Base-by-base conservation (phyloP, 1,140 invertebrate genomes). In the Sycophaga agraensis region DNA sequence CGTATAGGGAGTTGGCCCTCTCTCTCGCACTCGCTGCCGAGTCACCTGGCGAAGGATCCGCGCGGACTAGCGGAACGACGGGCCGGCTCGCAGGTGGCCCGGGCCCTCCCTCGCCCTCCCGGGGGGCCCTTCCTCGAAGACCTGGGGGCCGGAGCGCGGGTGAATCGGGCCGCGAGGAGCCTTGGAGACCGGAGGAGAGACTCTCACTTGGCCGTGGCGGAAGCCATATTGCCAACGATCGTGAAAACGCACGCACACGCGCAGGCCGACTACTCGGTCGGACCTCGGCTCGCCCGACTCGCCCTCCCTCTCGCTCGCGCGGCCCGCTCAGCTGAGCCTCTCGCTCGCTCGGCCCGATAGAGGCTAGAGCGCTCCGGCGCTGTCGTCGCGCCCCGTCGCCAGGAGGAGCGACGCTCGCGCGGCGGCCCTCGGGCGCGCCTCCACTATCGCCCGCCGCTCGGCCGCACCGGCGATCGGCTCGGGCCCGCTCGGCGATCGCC, bases 161-260 rank as follows among this genome's bases (percentile, higher is more conserved):
- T n/a, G n/a, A n/a, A n/a, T n/a, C n/a, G n/a, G n/a, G n/a, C n/a
- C n/a, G n/a, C n/a, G n/a, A n/a, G n/a, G n/a, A n/a, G n/a, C n/a
- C n/a, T n/a, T n/a, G n/a, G n/a, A n/a, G n/a, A n/a, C n/a, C n/a
- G n/a, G n/a, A n/a, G n/a, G n/a, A n/a, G n/a, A n/a, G 72, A 78
- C 71, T 78, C 71, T 80, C 74, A 74, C 75, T 78, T 70, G 53
- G 68, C 72, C 60, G 66, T 78, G 70, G 74, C 74, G 76, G 78
- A 79, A 80, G 78, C 78, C 78, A 79, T 80, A 78, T 79, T 80
- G 78, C 73, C 54, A 59, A 49, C 50, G 68, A 73, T 74, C 72
- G 68, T 69, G 42, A 62, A 59, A 60, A 53, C 59, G 39, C 51
- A 57, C 51, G 12, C 17, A 49, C 56, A 19, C 50, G 34, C 42